These are phyloP conservation scores for Eupithecia dodoneata DNA, from an alignment of 2,888 invertebrate genomes.

Conservation along the genomic window DNA sequence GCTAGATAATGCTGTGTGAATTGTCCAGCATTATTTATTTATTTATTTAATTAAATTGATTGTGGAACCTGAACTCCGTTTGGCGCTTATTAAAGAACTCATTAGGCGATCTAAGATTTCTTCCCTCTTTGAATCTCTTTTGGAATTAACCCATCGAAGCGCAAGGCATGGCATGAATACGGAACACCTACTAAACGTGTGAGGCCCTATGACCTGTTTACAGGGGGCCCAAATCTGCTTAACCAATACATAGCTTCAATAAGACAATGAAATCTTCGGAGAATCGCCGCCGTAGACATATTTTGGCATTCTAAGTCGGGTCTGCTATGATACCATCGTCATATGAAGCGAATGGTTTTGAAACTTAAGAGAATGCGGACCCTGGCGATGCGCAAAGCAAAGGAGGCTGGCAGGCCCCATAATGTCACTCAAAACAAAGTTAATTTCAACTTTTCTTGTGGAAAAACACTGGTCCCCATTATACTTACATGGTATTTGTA, in stretches of 20 bases:
- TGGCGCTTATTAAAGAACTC: background rate
- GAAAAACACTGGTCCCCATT: too few species aligned
- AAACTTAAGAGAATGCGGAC: too few species aligned
- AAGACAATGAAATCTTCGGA: background rate
- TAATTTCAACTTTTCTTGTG: too few species aligned
- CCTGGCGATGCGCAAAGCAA: too few species aligned
- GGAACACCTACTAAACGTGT: background rate
- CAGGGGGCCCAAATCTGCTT: background rate
- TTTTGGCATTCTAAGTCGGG: background rate
- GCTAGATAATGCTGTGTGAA: too few species aligned
- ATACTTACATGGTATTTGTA: too few species aligned
- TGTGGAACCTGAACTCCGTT: background rate
- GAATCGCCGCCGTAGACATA: background rate
- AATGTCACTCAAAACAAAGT: background rate
- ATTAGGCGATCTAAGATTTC: background rate
- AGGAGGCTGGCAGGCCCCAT: background rate
- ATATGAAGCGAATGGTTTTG: too few species aligned
- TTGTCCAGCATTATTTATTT: too few species aligned
- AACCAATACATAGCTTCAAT: background rate
- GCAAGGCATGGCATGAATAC: background rate
- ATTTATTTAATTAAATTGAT: too few species aligned
- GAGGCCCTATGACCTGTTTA: background rate
- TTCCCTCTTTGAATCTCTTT: background rate
- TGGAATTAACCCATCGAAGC: background rate
- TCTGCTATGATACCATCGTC: background rate